Conservation (phyloP, 2,797 vertebrate species). For the Gouania willdenowi region DNA sequence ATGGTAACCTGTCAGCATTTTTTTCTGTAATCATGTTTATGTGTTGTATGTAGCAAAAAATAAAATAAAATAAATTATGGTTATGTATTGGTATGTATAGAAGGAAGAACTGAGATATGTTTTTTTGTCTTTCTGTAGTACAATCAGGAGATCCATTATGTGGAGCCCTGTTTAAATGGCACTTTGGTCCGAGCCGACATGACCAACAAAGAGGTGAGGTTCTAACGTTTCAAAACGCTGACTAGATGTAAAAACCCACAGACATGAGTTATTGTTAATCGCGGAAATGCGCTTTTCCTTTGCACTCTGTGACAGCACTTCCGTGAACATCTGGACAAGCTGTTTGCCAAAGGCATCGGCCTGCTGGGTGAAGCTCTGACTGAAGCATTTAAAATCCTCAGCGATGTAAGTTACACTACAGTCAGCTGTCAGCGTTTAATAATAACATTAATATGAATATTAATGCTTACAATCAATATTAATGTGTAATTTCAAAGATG, state of each 20-base stretch:
- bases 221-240: background rate
- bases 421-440: constrained; percentile 5
- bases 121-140: constrained; percentile 85
- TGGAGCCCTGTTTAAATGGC: constrained; percentile 94
- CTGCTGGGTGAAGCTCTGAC: constrained; percentile 91
- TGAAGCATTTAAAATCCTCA: constrained; percentile 93
- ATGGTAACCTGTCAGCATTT: too few relatives aligned
- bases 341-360: constrained; percentile 96
- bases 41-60: too few relatives aligned
- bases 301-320: constrained; percentile 82
- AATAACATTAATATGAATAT: constrained; percentile 6
- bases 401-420: constrained; percentile 78
- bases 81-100: too few relatives aligned
- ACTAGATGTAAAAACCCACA: background rate
- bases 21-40: too few relatives aligned
- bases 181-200: constrained; percentile 94
- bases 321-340: constrained; percentile 93
- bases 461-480: too few relatives aligned
- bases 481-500: too few relatives aligned
- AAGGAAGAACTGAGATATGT: too few relatives aligned
- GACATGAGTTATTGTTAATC: too few relatives aligned
- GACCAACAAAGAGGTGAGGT: constrained; percentile 93
- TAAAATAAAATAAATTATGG: too few relatives aligned
- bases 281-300: background rate
- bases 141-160: constrained; percentile 94